Percentiles rank a stretch among this genome's conserved stretches.
Evolutionary conservation across 35 echinoderm and acorn worm genomes (phyloP).

Genomic region (Heliocidaris erythrogramma): DNA sequence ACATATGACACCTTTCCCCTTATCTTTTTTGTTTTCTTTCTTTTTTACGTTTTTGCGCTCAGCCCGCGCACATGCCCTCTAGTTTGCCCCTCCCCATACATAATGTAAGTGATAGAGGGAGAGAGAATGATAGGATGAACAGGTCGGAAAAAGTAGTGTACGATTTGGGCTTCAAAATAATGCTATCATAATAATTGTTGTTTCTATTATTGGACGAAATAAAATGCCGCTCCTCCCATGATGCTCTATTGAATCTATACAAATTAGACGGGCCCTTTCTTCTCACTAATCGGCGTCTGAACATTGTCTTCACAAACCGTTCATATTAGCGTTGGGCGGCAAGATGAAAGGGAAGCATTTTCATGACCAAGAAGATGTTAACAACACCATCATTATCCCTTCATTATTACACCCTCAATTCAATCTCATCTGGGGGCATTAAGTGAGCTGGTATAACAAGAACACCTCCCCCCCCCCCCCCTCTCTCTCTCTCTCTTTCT

Average conservation of each 20-base stretch:
- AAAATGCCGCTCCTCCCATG: neutral
- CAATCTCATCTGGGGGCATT: neutral
- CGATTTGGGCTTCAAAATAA: neutral
- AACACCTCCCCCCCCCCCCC: neutral
- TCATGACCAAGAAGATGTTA: neutral
- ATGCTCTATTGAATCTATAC: neutral
- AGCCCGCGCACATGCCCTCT: no score
- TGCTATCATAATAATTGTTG: neutral
- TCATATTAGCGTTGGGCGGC: neutral
- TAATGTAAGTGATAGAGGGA: neutral
- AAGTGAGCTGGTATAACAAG: no score
- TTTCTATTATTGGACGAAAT: neutral
- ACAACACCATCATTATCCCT: neutral
- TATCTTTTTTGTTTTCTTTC: no score
- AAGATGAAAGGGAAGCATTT: neutral
- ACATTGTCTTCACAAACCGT: neutral
- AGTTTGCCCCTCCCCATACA: no score
- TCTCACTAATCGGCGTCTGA: neutral
- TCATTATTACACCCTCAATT: neutral
- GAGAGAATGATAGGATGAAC: neutral
- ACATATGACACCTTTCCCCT: no score
- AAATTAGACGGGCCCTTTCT: neutral
- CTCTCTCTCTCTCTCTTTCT: no score
- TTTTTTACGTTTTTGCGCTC: no score
- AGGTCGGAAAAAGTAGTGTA: neutral